Percentiles rank a stretch among this genome's conserved stretches.
Conservation (phyloP, 2,888 invertebrate genomes). For the Celastrina argiolus region DNA sequence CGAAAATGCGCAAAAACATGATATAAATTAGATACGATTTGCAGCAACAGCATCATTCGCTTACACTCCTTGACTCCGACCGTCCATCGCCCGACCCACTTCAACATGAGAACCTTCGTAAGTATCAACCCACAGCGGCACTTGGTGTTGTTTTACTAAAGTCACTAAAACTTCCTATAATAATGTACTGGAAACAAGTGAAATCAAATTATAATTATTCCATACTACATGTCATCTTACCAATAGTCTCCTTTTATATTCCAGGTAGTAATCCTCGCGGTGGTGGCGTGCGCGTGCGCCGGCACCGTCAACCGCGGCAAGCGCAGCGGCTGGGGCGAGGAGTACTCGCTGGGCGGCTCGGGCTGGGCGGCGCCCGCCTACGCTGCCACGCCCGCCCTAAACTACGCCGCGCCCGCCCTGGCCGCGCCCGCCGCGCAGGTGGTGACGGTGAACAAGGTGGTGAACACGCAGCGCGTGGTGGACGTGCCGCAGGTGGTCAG, state of each 20-base stretch:
- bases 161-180: too few relatives aligned
- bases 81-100: background rate
- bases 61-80: background rate
- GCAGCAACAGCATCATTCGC: background rate
- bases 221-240: too few relatives aligned
- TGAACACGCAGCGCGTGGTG: constrained; percentile 44
- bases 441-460: constrained; percentile 47
- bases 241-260: background rate
- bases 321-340: constrained; percentile 27
- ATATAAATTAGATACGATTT: background rate
- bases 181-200: too few relatives aligned
- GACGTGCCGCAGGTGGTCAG: constrained; percentile 45
- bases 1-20: background rate
- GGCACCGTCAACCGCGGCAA: constrained; percentile 33
- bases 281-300: constrained; percentile 31
- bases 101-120: background rate
- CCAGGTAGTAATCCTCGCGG: constrained; percentile 31
- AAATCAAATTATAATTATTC: too few relatives aligned
- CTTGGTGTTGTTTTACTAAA: too few relatives aligned
- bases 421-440: constrained; percentile 33
- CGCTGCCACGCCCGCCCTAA: background rate
- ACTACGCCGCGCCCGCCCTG: constrained; percentile 27
- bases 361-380: constrained; percentile 31
- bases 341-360: constrained; percentile 1
- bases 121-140: too few relatives aligned